A percentile compares a stretch with the other conserved stretches of the same genome.
Conservation (phyloP, 2,888 invertebrate species). For the Galerucella nymphaeae region DNA sequence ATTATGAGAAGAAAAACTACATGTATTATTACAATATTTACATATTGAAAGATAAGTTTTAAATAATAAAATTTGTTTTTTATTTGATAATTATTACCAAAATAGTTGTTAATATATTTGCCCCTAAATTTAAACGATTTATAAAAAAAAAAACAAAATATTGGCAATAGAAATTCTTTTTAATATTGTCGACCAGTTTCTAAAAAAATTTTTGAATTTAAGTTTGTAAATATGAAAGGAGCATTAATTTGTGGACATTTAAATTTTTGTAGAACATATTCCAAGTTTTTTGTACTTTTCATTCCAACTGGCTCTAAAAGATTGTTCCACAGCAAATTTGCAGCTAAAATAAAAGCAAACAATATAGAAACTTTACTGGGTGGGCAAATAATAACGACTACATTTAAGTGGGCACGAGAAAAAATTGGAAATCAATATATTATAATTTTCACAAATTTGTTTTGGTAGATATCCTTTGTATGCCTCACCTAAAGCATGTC, state of each 20-base stretch:
- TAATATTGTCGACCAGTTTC: constrained; percentile 64
- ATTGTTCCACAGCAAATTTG: constrained; percentile 80
- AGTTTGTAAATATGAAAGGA: constrained; percentile 76
- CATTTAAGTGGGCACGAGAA: too few species aligned
- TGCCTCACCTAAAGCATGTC: constrained; percentile 76
- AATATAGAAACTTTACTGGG: too few species aligned
- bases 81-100: too few species aligned
- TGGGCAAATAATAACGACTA: too few species aligned
- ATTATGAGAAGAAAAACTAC: too few species aligned
- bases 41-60: too few species aligned
- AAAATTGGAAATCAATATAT: too few species aligned
- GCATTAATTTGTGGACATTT: constrained; percentile 70
- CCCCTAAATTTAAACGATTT: too few species aligned
- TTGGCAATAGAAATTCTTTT: not conserved
- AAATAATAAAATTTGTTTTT: too few species aligned
- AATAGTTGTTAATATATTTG: too few species aligned
- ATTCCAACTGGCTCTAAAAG: constrained; percentile 76
- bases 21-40: too few species aligned
- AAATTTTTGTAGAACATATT: constrained; percentile 71
- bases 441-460: not conserved
- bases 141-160: not conserved
- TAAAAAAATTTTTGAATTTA: constrained; percentile 67
- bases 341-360: constrained; percentile 65
- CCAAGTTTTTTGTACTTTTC: constrained; percentile 70
- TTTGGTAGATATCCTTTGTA: not conserved